Percentiles rank a stretch among this genome's conserved stretches.
phyloP scores from a whole-genome alignment of 1,140 invertebrate species.

The Saxidomus purpurata region DNA sequence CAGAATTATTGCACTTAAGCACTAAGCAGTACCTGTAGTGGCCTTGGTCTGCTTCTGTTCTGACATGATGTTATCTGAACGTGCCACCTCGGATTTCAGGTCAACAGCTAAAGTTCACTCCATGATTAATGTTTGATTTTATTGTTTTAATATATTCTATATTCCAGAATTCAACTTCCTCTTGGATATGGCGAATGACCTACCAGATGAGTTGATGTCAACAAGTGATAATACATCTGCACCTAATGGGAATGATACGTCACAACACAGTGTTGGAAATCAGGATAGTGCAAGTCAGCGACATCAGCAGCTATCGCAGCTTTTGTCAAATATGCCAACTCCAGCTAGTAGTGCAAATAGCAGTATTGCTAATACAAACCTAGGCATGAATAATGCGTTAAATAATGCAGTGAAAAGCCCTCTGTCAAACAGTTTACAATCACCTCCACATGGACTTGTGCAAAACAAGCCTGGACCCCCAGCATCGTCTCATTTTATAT shows the following conservation, averaged over 20 bases:
- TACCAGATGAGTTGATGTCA: conserved; percentile 95
- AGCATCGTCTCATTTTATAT: conserved; percentile 61
- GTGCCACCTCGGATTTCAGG: no score
- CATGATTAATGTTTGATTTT: no score
- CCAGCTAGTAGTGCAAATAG: conserved; percentile 72
- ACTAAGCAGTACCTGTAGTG: no score
- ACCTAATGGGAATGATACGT: conserved; percentile 81
- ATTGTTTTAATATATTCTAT: conserved; percentile 27
- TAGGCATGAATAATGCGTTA: conserved; percentile 67
- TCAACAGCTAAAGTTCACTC: no score
- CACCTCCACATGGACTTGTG: conserved; percentile 75
- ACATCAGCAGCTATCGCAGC: conserved; percentile 79
- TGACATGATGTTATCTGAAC: no score
- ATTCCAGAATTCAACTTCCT: conserved; percentile 77
- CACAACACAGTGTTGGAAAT: conserved; percentile 58
- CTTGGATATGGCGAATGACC: conserved; percentile 88
- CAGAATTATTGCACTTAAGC: no score
- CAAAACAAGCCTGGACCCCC: conserved; percentile 63
- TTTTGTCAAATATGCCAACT: conserved; percentile 78
- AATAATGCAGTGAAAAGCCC: conserved; percentile 83
- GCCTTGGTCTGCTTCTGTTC: no score
- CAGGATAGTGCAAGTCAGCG: conserved; percentile 77
- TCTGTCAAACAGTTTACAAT: conserved; percentile 76
- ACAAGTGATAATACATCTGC: conserved; percentile 72
- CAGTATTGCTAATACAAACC: conserved; percentile 67